These are phyloP conservation scores for Pycnomerus fuliginosus DNA, from an alignment of 2,888 invertebrate genomes.

Conservation along the genomic window DNA sequence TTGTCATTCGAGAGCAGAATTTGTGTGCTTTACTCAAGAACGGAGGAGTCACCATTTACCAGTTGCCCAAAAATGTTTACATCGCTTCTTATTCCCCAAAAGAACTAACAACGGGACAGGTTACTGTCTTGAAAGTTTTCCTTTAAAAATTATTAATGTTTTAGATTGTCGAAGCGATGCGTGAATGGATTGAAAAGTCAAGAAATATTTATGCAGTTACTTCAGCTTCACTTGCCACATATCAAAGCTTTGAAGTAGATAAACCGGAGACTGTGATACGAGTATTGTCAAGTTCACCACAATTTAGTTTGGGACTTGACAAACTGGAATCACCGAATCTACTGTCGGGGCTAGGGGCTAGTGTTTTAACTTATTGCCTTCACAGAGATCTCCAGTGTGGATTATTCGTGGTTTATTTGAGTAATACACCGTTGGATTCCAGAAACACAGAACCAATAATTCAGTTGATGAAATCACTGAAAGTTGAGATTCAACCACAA, in stretches of 20 bases:
- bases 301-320: slow-evolving; percentile 26
- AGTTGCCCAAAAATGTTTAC: slow-evolving; percentile 27
- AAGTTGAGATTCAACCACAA: neutral
- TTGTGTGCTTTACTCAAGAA: slow-evolving; percentile 4
- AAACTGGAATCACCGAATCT: slow-evolving; percentile 48
- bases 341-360: slow-evolving; percentile 45
- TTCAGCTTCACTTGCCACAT: slow-evolving; percentile 37
- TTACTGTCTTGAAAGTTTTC: too few species aligned
- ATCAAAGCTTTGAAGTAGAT: slow-evolving; percentile 36
- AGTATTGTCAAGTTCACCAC: slow-evolving; percentile 31
- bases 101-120: slow-evolving; percentile 36
- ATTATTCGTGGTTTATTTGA: slow-evolving; percentile 44
- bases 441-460: slow-evolving; percentile 42
- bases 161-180: slow-evolving; percentile 42
- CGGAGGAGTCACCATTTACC: slow-evolving; percentile 27
- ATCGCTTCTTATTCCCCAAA: slow-evolving; percentile 29
- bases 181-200: slow-evolving; percentile 40
- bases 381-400: slow-evolving; percentile 36
- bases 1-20: slow-evolving; percentile 20
- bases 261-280: slow-evolving; percentile 38
- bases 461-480: slow-evolving; percentile 32
- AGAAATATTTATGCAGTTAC: slow-evolving; percentile 40
- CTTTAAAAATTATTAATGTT: slow-evolving; percentile 28
- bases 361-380: slow-evolving; percentile 44
- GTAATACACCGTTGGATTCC: slow-evolving; percentile 45